These are phyloP conservation scores for Dendroctonus ponderosae DNA, from an alignment of 1,140 invertebrate genomes.

Conservation along the genomic window DNA sequence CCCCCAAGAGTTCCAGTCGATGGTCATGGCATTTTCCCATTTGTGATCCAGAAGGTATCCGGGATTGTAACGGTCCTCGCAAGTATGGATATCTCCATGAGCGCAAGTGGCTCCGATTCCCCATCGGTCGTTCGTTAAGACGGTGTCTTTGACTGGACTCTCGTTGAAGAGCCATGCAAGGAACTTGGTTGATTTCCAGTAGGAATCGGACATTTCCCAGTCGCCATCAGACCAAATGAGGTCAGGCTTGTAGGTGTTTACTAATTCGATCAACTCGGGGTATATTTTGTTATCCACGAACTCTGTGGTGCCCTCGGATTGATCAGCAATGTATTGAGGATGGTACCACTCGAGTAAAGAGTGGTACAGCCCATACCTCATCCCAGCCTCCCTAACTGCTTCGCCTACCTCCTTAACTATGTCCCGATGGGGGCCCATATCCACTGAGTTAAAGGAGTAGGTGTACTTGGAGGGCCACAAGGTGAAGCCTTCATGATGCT, in stretches of 20 bases:
- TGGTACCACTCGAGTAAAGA: slow-evolving; percentile 92
- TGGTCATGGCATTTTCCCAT: slow-evolving; percentile 91
- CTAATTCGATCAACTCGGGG: slow-evolving; percentile 73
- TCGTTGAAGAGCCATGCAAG: slow-evolving; percentile 94
- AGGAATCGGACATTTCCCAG: slow-evolving; percentile 76
- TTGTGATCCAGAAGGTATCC: slow-evolving; percentile 52
- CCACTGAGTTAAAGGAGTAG: slow-evolving; percentile 22
- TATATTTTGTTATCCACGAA: slow-evolving; percentile 59
- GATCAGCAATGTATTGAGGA: slow-evolving; percentile 77
- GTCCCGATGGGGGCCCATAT: slow-evolving; percentile 17
- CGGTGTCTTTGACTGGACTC: slow-evolving; percentile 84
- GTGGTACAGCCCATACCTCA: slow-evolving; percentile 85
- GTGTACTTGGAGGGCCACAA: slow-evolving; percentile 25
- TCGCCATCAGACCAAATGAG: slow-evolving; percentile 94
- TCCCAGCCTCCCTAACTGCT: slow-evolving; percentile 64
- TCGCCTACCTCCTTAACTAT: slow-evolving; percentile 53
- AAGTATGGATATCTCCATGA: slow-evolving; percentile 88
- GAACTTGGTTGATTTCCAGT: slow-evolving; percentile 78
- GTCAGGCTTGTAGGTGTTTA: slow-evolving; percentile 80
- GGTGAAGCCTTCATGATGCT: slow-evolving; percentile 21
- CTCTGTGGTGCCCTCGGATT: slow-evolving; percentile 67
- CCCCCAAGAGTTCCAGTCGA: slow-evolving; percentile 88
- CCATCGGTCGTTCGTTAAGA: slow-evolving; percentile 89
- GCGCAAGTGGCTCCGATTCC: slow-evolving; percentile 73
- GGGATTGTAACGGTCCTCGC: slow-evolving; percentile 84